Evolutionary conservation across 2,888 invertebrate species (phyloP).

Genomic region (Melieria picta): DNA sequence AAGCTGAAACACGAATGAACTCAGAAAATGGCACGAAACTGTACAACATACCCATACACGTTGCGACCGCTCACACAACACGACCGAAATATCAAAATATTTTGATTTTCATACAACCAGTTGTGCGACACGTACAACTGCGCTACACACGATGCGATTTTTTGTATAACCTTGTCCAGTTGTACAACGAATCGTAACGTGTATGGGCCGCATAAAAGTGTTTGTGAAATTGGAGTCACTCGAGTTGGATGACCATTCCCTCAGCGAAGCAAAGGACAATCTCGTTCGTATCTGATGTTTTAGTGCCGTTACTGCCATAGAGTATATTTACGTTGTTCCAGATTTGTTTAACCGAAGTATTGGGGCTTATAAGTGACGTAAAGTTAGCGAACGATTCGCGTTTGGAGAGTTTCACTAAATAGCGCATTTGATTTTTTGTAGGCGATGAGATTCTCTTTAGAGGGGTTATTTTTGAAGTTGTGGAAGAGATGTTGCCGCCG

Average conservation of each 20-base stretch:
- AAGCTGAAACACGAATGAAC: too few species aligned
- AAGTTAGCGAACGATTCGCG: background rate
- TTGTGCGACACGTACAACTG: too few species aligned
- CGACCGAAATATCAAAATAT: too few species aligned
- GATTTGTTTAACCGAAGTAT: background rate
- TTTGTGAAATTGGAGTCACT: background rate
- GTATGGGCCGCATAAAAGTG: too few species aligned
- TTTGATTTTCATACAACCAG: too few species aligned
- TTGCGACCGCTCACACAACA: too few species aligned
- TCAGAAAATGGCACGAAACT: too few species aligned
- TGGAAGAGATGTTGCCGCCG: too few species aligned
- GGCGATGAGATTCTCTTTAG: constrained; percentile 8
- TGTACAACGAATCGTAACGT: too few species aligned
- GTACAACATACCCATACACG: too few species aligned
- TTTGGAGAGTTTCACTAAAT: constrained; percentile 19
- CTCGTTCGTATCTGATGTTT: background rate
- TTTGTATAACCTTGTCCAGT: too few species aligned
- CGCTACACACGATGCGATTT: too few species aligned
- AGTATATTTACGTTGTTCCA: constrained; percentile 20
- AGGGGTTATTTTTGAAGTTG: constrained; percentile 3
- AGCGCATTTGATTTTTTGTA: constrained; percentile 25
- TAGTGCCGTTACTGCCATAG: background rate
- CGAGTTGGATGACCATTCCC: constrained; percentile 1
- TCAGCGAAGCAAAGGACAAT: constrained; percentile 14
- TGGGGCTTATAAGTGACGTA: background rate